These are phyloP conservation scores for Eudemis profundana DNA, from an alignment of 2,888 invertebrate species.

Conservation along the genomic window DNA sequence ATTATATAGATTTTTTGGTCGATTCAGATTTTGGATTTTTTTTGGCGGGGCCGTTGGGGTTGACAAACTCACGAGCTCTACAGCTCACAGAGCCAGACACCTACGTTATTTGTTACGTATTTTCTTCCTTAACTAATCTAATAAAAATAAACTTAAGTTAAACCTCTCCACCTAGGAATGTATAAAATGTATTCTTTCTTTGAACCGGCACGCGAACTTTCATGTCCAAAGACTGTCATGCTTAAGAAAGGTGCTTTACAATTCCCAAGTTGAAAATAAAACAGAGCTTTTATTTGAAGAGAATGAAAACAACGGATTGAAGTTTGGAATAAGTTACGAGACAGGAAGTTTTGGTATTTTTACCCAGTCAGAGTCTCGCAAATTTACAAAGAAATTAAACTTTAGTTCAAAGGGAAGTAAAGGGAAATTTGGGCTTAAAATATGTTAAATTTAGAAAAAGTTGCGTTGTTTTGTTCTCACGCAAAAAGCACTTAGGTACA, in stretches of 20 bases:
- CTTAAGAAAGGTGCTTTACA: slow-evolving; percentile 12
- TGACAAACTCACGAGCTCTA: too few species aligned
- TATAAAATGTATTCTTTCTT: slow-evolving; percentile 11
- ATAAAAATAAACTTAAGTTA: background rate
- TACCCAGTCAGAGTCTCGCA: background rate
- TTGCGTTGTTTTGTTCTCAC: too few species aligned
- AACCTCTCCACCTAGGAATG: background rate
- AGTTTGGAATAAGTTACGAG: background rate
- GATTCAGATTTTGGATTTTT: too few species aligned
- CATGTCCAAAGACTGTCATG: slow-evolving; percentile 23
- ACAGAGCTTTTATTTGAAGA: background rate
- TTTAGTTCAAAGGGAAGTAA: background rate
- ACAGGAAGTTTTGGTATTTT: background rate
- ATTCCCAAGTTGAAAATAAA: slow-evolving; percentile 8
- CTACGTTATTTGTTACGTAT: too few species aligned
- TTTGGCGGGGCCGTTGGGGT: too few species aligned
- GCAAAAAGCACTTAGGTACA: too few species aligned
- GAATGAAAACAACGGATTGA: background rate
- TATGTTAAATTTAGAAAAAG: slow-evolving; percentile 6
- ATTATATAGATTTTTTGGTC: too few species aligned
- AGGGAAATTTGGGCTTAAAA: background rate
- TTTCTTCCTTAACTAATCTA: background rate
- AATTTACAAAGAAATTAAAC: background rate
- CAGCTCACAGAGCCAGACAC: too few species aligned
- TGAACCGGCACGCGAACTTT: slow-evolving; percentile 25